Evolutionary conservation across 2,797 vertebrate genomes (phyloP), one percentile per base, ranked within the genome.

Genomic region (Gadopsis bispinosus): DNA sequence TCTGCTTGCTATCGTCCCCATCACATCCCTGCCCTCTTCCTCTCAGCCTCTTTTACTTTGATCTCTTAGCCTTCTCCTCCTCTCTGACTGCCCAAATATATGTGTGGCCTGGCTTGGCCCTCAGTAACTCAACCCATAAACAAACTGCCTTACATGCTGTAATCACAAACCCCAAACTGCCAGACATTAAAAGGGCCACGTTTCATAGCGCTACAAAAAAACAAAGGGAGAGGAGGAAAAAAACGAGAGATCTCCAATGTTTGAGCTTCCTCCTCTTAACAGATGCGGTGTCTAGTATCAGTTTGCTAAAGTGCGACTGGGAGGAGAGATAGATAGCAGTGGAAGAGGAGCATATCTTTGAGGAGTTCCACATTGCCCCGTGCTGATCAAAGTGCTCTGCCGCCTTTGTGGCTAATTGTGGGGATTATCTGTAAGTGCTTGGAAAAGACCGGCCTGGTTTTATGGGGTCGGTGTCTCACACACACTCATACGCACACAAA

Each of bases 101-200:
- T 95, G 95, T 94, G 95, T 96, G 96, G 96, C 95, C 96, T 95
- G 92, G 95, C 96, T 96, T 96, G 95, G 96, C 96, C 95, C 96
- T 95, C 95, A 97, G 96, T 96, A 97, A 97, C 95, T 95, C 93
- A 96, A 90, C 95, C 96, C 96, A 96, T 97, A 97, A 98, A 98
- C 97, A 97, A 97, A 96, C 95, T 95, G 97, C 96, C 96, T 96
- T 96, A 97, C 96, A 96, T 95, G 95, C 95, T 96, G 95, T 96
- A 97, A 97, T 97, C 96, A 96, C 95, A 87, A 95, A 96, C 95
- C 87, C 83, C 87, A 95, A 95, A 94, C 95, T 95, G 95, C 95
- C 95, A 92, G 95, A 97, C 96, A 96, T 97, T 96, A 97, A 97
- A 96, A 91, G 67, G 94, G 95, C 95, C 95, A 95, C 94, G 94